Evolutionary conservation across 2,888 invertebrate genomes (phyloP).

Genomic region (Lochmaea capreae): DNA sequence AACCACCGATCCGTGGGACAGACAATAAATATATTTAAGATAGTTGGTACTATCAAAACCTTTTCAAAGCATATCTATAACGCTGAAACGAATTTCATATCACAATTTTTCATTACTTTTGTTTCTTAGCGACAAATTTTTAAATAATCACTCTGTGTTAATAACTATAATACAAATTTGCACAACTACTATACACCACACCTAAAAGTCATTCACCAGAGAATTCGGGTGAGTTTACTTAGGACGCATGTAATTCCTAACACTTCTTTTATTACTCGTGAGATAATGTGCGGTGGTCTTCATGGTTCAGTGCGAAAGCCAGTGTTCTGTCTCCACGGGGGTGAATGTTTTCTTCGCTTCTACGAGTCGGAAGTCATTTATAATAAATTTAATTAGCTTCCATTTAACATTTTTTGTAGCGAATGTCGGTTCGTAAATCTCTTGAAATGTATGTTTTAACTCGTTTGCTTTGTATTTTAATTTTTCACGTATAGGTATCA

Average conservation of each 20-base stretch:
- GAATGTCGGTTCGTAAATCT: constrained; percentile 14
- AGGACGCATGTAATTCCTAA: constrained; percentile 37
- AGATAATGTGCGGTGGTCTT: constrained; percentile 4
- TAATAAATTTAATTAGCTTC: constrained; percentile 32
- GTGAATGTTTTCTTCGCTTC: constrained; percentile 26
- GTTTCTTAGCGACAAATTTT: no score
- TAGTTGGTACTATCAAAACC: no score
- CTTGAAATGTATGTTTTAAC: neutral
- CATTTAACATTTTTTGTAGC: constrained; percentile 10
- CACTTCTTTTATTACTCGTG: constrained; percentile 37
- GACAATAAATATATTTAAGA: no score
- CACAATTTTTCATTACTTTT: no score
- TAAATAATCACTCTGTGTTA: neutral
- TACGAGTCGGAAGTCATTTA: constrained; percentile 32
- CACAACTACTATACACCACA: constrained; percentile 39
- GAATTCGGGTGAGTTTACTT: constrained; percentile 39
- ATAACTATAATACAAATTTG: neutral
- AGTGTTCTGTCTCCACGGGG: constrained; percentile 25
- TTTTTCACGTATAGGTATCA: neutral
- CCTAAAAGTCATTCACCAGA: constrained; percentile 39
- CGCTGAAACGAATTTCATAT: no score
- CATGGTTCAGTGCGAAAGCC: constrained; percentile 27
- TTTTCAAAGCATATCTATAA: no score
- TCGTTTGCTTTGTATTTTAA: neutral
- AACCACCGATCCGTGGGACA: no score